These are phyloP conservation scores for Anoncus sp. DNA, from an alignment of 2,888 invertebrate species.

Conservation along the genomic window DNA sequence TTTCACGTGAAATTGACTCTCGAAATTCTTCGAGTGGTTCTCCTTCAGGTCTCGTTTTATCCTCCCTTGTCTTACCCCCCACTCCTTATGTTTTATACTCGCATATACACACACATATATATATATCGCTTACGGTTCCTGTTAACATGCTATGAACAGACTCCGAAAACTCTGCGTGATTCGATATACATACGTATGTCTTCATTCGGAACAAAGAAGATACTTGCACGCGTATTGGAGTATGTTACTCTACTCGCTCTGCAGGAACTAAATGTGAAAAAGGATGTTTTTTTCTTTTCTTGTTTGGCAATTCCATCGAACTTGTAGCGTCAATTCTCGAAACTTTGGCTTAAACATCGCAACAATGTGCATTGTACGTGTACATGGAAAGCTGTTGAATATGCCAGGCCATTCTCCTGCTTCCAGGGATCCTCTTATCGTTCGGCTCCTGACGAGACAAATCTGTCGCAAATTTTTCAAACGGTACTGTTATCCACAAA, in stretches of 20 bases:
- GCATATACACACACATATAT: background rate
- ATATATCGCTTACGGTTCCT: slow-evolving; percentile 9
- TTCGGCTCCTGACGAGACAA: no score
- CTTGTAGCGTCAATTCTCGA: slow-evolving; percentile 2
- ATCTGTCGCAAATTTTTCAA: no score
- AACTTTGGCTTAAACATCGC: background rate
- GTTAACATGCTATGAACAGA: slow-evolving; percentile 20
- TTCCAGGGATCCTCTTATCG: no score
- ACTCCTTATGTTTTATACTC: slow-evolving; percentile 12
- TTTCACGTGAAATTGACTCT: slow-evolving; percentile 51
- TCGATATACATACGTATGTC: slow-evolving; percentile 18
- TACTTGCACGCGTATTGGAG: background rate
- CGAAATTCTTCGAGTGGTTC: slow-evolving; percentile 53
- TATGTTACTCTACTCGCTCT: background rate
- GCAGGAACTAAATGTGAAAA: background rate
- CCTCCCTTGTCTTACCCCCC: slow-evolving; percentile 13
- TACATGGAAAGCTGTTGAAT: background rate
- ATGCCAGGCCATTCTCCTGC: no score
- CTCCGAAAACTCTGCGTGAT: slow-evolving; percentile 4
- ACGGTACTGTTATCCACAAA: no score
- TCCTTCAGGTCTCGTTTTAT: slow-evolving; percentile 12
- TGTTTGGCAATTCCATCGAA: background rate
- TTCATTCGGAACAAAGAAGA: slow-evolving; percentile 14
- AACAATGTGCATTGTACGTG: background rate
- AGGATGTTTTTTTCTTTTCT: background rate